Percentiles rank a stretch among this genome's conserved stretches.
Evolutionary conservation across 1,140 invertebrate genomes (phyloP).

Genomic region (Bombus pyrosoma): DNA sequence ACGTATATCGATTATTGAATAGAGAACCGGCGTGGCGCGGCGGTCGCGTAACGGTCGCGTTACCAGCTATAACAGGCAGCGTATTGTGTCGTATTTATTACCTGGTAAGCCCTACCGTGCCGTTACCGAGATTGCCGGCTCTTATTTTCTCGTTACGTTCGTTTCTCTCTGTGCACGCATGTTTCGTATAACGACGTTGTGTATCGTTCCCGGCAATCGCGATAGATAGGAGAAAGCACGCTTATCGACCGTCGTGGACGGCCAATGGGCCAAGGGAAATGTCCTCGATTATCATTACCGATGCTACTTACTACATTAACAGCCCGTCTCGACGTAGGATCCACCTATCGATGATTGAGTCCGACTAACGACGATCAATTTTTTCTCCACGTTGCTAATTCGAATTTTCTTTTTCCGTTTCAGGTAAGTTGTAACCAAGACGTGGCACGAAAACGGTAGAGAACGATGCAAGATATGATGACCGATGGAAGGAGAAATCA

Average conservation of each 20-base stretch:
- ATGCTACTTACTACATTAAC: background rate
- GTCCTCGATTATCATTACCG: background rate
- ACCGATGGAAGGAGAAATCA: slow-evolving; percentile 58
- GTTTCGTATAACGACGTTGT: slow-evolving; percentile 27
- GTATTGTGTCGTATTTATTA: slow-evolving; percentile 60
- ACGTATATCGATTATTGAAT: slow-evolving; percentile 52
- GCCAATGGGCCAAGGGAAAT: slow-evolving; percentile 16
- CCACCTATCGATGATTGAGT: background rate
- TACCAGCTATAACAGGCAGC: slow-evolving; percentile 34
- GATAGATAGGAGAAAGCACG: slow-evolving; percentile 31
- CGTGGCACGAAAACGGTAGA: background rate
- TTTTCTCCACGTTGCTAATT: background rate
- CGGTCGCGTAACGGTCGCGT: slow-evolving; percentile 40
- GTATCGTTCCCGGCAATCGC: slow-evolving; percentile 18
- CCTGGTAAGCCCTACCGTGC: background rate
- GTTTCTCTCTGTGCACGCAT: slow-evolving; percentile 33
- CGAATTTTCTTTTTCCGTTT: background rate
- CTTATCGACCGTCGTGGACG: slow-evolving; percentile 21
- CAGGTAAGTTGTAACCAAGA: background rate
- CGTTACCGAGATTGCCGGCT: background rate
- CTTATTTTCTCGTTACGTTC: slow-evolving; percentile 42
- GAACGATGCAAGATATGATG: slow-evolving; percentile 28
- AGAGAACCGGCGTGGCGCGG: background rate
- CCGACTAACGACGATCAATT: background rate
- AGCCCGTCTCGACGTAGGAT: no score